A percentile compares a stretch with the other conserved stretches of the same genome.
These are phyloP conservation scores for Margaritifera margaritifera DNA, from an alignment of 2,888 invertebrate species.

Conservation along the genomic window DNA sequence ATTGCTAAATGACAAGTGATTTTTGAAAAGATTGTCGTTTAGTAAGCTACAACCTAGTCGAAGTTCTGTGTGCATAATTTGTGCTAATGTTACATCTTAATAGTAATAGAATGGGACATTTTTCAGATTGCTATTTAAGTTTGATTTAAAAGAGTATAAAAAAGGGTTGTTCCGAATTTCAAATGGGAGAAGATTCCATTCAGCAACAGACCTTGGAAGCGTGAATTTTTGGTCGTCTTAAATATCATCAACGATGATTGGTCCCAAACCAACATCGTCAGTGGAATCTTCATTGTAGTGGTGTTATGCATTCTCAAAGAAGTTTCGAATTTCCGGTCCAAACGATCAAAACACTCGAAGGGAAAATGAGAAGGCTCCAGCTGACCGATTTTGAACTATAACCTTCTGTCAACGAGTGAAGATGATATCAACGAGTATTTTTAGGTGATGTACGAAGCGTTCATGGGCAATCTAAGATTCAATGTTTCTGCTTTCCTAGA, in stretches of 20 bases:
- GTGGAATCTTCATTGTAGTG: conserved; percentile 54
- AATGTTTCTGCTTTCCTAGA: conserved; percentile 59
- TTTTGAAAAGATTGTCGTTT: too few relatives aligned
- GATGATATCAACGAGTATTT: conserved; percentile 63
- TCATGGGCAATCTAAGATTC: conserved; percentile 56
- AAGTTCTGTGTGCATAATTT: too few relatives aligned
- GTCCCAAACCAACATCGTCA: conserved; percentile 47
- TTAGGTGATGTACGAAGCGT: conserved; percentile 62
- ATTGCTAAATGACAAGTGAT: too few relatives aligned
- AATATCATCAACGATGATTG: conserved; percentile 63
- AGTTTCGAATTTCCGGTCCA: conserved; percentile 58
- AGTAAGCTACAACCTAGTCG: too few relatives aligned
- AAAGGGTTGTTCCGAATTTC: too few relatives aligned
- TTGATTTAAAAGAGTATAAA: too few relatives aligned
- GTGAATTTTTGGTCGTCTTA: conserved; percentile 32
- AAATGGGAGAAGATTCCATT: too few relatives aligned
- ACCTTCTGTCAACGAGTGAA: conserved; percentile 50
- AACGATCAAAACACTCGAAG: conserved; percentile 52
- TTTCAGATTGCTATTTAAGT: too few relatives aligned
- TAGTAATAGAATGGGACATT: too few relatives aligned
- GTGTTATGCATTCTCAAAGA: conserved; percentile 44
- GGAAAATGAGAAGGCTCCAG: conserved; percentile 55
- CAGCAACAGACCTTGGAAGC: too few relatives aligned
- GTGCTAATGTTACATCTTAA: too few relatives aligned
- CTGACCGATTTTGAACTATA: conserved; percentile 49